Conservation (phyloP, 2,797 vertebrate species). For the Alca torda region DNA sequence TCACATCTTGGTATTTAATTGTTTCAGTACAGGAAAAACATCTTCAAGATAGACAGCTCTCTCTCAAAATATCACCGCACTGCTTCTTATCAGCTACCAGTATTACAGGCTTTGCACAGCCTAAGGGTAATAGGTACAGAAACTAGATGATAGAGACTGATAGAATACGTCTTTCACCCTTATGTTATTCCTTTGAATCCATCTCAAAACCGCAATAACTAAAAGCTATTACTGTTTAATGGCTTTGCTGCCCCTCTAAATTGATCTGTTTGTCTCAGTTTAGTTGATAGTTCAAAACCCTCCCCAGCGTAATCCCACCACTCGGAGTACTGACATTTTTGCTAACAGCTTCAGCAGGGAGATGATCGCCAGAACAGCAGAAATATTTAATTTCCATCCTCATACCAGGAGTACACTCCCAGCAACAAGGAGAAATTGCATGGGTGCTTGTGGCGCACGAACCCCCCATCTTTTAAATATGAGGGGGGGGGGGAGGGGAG, state of each 20-base stretch:
- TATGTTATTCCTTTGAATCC: background rate
- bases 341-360: background rate
- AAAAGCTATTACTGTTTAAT: background rate
- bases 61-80: background rate
- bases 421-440: background rate
- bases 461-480: background rate
- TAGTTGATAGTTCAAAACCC: background rate
- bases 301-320: background rate
- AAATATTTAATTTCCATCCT: background rate
- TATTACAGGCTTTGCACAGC: background rate
- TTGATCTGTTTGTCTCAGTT: background rate
- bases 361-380: background rate
- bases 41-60: background rate
- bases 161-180: background rate
- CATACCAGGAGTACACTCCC: background rate
- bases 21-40: background rate
- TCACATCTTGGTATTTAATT: background rate
- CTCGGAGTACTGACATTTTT: background rate
- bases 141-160: background rate
- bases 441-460: background rate
- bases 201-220: background rate
- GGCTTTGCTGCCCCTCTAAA: background rate
- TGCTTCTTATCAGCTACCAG: background rate
- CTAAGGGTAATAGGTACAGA: background rate
- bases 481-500: fast-evolving